Evolutionary conservation across 64 coral and sea anemone species (phyloP).

Genomic region (Montipora capricornis): DNA sequence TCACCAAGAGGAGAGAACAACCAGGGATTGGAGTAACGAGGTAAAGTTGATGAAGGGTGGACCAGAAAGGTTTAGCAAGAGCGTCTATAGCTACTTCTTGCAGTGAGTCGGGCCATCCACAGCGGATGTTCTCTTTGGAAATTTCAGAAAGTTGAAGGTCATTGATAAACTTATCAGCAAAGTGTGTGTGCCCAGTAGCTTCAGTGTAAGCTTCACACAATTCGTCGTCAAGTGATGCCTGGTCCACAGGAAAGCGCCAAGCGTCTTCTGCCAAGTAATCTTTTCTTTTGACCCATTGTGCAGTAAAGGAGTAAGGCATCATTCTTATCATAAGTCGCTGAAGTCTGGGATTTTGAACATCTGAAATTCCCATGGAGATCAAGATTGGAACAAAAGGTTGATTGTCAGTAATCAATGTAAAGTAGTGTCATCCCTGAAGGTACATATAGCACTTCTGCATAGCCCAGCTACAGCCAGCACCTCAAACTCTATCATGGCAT

Average conservation of each 20-base stretch:
- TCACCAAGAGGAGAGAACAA: constrained; percentile 3
- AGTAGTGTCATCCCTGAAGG: constrained; percentile 9
- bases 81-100: not conserved
- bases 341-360: not conserved
- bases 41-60: constrained; percentile 13
- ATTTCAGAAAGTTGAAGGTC: not conserved
- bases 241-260: constrained; percentile 51
- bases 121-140: not conserved
- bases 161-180: constrained; percentile 27
- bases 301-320: constrained; percentile 6
- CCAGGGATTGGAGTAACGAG: not conserved
- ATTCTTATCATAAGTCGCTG: not conserved
- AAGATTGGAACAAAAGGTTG: constrained; percentile 34
- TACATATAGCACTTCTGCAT: constrained; percentile 30
- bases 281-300: constrained; percentile 49
- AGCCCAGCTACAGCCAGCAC: constrained; percentile 3
- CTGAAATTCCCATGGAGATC: constrained; percentile 20
- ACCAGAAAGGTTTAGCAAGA: constrained; percentile 9
- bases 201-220: not conserved
- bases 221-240: not conserved
- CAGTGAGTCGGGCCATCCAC: constrained; percentile 28
- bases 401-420: constrained; percentile 7
- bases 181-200: constrained; percentile 8
- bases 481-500: not conserved
- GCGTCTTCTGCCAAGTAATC: constrained; percentile 21